Conservation (phyloP, 2,113 vertebrate species). For the Opisthocomus hoazin region DNA sequence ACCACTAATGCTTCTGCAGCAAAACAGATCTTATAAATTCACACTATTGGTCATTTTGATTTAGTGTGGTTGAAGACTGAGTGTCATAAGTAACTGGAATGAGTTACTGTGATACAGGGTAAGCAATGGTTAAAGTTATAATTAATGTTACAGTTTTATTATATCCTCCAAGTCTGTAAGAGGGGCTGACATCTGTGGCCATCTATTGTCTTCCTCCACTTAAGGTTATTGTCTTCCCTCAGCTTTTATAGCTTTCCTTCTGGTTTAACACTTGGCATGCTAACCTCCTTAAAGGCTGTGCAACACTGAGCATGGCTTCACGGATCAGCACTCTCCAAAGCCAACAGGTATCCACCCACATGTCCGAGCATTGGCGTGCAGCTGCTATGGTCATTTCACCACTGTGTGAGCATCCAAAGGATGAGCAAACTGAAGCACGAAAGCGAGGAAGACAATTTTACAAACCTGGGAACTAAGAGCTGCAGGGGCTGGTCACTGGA, state of each 20-base stretch:
- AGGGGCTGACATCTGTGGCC: background rate
- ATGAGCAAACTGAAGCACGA: background rate
- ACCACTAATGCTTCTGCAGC: constrained; percentile 8
- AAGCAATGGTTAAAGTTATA: constrained; percentile 51
- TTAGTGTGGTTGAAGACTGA: constrained; percentile 12
- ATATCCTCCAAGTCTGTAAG: background rate
- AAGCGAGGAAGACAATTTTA: background rate
- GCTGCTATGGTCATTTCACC: background rate
- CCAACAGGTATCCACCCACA: background rate
- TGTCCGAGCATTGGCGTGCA: background rate
- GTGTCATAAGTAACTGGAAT: background rate
- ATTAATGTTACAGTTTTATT: constrained; percentile 19
- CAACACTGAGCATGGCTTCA: background rate
- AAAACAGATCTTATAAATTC: constrained; percentile 14
- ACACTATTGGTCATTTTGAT: constrained; percentile 2
- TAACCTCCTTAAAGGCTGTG: background rate
- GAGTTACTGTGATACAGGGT: constrained; percentile 25
- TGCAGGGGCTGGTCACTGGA: background rate
- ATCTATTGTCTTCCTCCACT: constrained; percentile 10
- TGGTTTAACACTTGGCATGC: background rate
- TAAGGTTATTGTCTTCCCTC: background rate
- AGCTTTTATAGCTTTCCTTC: background rate
- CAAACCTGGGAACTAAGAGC: background rate
- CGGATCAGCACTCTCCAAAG: background rate
- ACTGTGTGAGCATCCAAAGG: background rate